Base-by-base conservation (phyloP, 2,797 vertebrate genomes). In the Bradypus variegatus region DNA sequence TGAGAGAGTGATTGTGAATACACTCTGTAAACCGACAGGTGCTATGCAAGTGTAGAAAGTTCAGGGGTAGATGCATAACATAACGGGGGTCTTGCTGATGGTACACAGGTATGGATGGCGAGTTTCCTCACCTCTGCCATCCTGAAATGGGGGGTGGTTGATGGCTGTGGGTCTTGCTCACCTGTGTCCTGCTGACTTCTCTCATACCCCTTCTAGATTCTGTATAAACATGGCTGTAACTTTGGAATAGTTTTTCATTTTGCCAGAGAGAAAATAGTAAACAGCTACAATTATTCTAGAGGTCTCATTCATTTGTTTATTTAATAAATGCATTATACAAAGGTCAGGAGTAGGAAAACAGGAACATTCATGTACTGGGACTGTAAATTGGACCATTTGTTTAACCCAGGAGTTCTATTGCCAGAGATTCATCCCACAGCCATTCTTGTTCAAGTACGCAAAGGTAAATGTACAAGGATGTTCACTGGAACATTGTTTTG, bases 201-300 rank as follows among this genome's bases (percentile, higher is more conserved):
- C n/a, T 25, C 84, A 80, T 80, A 83, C 13, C n/a, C 70, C 2
- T 0, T 21, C 79, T n/a, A n/a, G 15, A 19, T 60, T 70, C 41
- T 70, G 31, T 25, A 38, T 55, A 83, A 58, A 65, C 80, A 33
- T 64, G 16, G 12, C 70, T 88, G 1, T 70, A 70, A 50, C 62
- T 91, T 62, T 77, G 69, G 25, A 70, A 10, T 33, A 41, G 21
- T 41, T 87, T 93, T 93, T 55, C 29, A n/a, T 38, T 87, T 70
- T 72, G 77, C 45, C 13, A 14, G 58, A 76, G 48, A 80, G 38
- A 50, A 67, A 86, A 65, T 33, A 38, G 48, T 76, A 23, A 36
- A 67, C 38, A n/a, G 33, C 65, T 31, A 55, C 1, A 2, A 3
- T 75, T 58, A 73, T 27, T 41, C 67, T 60, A 55, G 62, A 93